phyloP scores from a whole-genome alignment of 1,140 invertebrate species.

The Sogatella furcifera region DNA sequence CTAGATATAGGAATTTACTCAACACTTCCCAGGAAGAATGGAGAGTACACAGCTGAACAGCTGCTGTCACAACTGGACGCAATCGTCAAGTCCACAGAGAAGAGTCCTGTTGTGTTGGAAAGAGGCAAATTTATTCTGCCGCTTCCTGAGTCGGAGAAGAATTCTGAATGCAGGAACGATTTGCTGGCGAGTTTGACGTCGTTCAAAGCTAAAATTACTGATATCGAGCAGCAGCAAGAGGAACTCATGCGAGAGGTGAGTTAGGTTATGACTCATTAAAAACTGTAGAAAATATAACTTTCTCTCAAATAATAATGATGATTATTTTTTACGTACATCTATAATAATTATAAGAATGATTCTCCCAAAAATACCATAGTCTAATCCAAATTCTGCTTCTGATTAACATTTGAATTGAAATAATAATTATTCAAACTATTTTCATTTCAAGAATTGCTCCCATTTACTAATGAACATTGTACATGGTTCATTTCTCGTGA shows the following conservation, averaged over 20 bases:
- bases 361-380: too few relatives aligned
- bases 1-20: slow-evolving; percentile 7
- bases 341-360: too few relatives aligned
- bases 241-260: slow-evolving; percentile 78
- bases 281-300: too few relatives aligned
- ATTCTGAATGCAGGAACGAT: slow-evolving; percentile 39
- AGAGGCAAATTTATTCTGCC: slow-evolving; percentile 21
- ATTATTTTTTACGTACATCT: too few relatives aligned
- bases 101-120: slow-evolving; percentile 1
- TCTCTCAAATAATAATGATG: too few relatives aligned
- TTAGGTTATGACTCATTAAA: slow-evolving; percentile 39
- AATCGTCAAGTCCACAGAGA: slow-evolving; percentile 27
- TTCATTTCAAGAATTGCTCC: too few relatives aligned
- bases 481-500: too few relatives aligned
- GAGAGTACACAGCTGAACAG: slow-evolving; percentile 10
- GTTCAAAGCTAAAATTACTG: slow-evolving; percentile 62
- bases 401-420: too few relatives aligned
- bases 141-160: slow-evolving; percentile 32
- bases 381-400: too few relatives aligned
- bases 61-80: slow-evolving; percentile 11
- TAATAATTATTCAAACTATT: too few relatives aligned
- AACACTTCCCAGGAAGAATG: neutral
- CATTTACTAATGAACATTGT: too few relatives aligned
- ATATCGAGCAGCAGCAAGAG: slow-evolving; percentile 71
- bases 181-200: slow-evolving; percentile 42